Base-by-base conservation (phyloP, 2,888 invertebrate species). In the Podotricha telesiphe region DNA sequence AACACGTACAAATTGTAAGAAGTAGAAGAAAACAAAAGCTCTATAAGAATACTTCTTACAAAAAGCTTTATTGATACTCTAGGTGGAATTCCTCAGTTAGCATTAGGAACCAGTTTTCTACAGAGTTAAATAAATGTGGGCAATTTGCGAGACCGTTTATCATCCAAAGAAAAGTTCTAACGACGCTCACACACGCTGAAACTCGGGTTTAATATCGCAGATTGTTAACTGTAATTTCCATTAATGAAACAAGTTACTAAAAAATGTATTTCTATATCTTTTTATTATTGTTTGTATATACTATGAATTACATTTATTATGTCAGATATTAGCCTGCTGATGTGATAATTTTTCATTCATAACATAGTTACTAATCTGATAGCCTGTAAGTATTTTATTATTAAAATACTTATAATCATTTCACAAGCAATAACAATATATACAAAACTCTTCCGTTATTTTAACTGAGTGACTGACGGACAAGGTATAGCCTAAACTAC, bases 91-190 rank as follows among this genome's bases (percentile, higher is more conserved):
- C 80, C 80, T 75, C 80, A 75, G 79, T 82, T 76, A 82, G 85
- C 86, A 89, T 89, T 89, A 89, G 84, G 80, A 59, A 77, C 82
- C 81, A 84, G 85, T 83, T 88, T 83, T 81, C 86, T 83, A 80
- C 82, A 80, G 84, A 83, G 81, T 81, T 82, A 82, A 85, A 89
- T 88, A 89, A 91, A 89, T 90, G 90, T 84, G 83, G 83, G 89
- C 86, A 89, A 91, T 91, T 90, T 91, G 88, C 82, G 88, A 86
- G 85, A 86, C 79, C 89, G 89, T 90, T 89, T 89, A 90, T 91
- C 90, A 90, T 89, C 85, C 86, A 89, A 89, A 90, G 89, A 91
- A 91, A 91, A 89, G 89, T 90, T 89, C 86, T 82, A 85, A 85
- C 83, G 88, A 86, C 87, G 86, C 83, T 82, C 84, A 83, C 82